Evolutionary conservation across 2,797 vertebrate species (phyloP).

Genomic region (Cebuella pygmaea): DNA sequence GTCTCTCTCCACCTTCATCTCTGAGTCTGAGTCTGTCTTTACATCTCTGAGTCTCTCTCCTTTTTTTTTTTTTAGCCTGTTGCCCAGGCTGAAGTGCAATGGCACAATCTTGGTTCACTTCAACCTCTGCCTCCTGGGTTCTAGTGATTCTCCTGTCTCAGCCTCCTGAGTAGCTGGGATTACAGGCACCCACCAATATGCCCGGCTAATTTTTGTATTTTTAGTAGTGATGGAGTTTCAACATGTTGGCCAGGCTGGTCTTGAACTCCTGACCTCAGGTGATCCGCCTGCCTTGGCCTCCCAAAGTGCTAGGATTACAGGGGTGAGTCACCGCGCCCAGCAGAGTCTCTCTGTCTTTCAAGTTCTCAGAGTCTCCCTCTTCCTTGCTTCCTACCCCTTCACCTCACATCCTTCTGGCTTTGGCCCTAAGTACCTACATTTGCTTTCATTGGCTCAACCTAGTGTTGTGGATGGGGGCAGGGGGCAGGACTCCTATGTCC

Average conservation of each 20-base stretch:
- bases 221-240: not conserved
- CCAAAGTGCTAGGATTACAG: not conserved
- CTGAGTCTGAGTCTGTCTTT: not conserved
- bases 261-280: not conserved
- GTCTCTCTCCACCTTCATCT: not conserved
- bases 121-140: not conserved
- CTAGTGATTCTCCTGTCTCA: not conserved
- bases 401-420: not conserved
- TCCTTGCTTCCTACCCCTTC: not conserved
- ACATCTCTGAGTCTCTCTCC: not conserved
- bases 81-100: not conserved
- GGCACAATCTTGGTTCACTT: not conserved
- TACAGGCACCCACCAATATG: not conserved
- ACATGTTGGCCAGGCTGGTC: not conserved
- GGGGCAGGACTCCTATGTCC: not conserved
- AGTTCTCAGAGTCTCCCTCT: not conserved
- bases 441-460: not conserved
- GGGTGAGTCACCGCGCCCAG: not conserved
- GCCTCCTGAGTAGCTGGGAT: not conserved
- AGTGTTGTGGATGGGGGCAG: not conserved
- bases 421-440: accelerated
- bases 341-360: not conserved
- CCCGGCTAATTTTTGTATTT: not conserved
- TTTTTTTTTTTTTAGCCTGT: not conserved
- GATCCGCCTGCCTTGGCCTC: not conserved